These are phyloP conservation scores for Augochlorella aurata DNA, from an alignment of 2,888 invertebrate genomes.

Conservation along the genomic window DNA sequence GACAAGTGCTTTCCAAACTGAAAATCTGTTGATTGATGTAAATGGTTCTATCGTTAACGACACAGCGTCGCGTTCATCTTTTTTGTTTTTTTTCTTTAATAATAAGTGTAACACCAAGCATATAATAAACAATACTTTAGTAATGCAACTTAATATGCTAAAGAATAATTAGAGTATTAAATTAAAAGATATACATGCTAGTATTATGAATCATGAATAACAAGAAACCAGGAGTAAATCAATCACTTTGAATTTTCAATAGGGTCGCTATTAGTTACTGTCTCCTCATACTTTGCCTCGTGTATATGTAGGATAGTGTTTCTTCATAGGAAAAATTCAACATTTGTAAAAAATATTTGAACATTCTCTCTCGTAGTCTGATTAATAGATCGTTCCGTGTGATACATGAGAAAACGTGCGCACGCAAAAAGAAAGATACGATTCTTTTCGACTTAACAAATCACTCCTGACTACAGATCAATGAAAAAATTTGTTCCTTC, in stretches of 20 bases:
- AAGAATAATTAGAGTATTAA: conserved; percentile 74
- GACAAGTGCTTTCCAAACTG: conserved; percentile 49
- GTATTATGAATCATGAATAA: conserved; percentile 71
- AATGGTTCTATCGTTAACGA: conserved; percentile 47
- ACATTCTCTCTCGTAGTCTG: conserved; percentile 42
- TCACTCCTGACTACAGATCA: conserved; percentile 45
- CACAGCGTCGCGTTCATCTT: conserved; percentile 38
- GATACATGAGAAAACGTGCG: conserved; percentile 52
- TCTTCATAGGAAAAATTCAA: conserved; percentile 41
- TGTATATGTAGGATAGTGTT: conserved; percentile 16
- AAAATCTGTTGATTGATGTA: conserved; percentile 51
- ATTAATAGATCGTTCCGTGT: conserved; percentile 33
- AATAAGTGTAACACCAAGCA: conserved; percentile 63
- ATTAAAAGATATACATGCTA: conserved; percentile 76
- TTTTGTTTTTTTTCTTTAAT: conserved; percentile 29
- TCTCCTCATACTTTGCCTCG: conserved; percentile 5
- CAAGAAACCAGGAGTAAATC: conserved; percentile 65
- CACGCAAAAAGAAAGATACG: conserved; percentile 50
- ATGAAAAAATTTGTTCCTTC: conserved; percentile 43
- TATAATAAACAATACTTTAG: conserved; percentile 63
- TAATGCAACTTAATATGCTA: conserved; percentile 72
- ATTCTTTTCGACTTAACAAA: conserved; percentile 43
- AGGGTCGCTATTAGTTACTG: conserved; percentile 29
- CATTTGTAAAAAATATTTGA: conserved; percentile 59
- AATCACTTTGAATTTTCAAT: conserved; percentile 38